Conservation (phyloP, 2,888 invertebrate species). For the Ichneumoninae sp. region DNA sequence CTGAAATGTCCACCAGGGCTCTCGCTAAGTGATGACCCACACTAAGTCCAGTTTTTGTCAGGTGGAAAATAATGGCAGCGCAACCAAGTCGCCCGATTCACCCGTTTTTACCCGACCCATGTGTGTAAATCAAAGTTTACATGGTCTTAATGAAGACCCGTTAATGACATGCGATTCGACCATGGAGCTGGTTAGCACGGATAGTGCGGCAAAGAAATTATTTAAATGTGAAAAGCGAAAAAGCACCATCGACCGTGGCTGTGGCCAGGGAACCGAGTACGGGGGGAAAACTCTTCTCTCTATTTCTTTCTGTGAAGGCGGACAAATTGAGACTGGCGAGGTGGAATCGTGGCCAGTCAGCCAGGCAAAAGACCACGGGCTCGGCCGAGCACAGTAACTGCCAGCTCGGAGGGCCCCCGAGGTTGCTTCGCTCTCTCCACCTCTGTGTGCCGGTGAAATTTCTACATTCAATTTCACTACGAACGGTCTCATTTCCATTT, state of each 20-base stretch:
- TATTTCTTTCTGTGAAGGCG: constrained; percentile 53
- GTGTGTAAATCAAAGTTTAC: neutral
- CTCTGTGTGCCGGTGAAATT: constrained; percentile 56
- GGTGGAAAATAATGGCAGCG: neutral
- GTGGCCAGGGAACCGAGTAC: neutral
- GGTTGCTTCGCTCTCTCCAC: constrained; percentile 43
- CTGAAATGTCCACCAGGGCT: too few species aligned
- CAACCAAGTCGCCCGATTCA: too few species aligned
- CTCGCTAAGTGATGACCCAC: too few species aligned
- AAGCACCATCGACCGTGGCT: neutral
- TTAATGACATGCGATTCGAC: constrained; percentile 3
- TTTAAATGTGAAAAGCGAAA: constrained; percentile 29
- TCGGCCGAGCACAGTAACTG: constrained; percentile 61
- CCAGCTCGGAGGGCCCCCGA: constrained; percentile 25
- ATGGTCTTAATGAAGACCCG: neutral
- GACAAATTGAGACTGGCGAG: constrained; percentile 64
- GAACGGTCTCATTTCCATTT: constrained; percentile 68
- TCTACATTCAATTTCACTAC: constrained; percentile 68
- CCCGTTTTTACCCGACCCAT: neutral
- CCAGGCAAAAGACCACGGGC: constrained; percentile 62
- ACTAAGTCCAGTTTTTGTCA: too few species aligned
- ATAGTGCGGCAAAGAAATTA: constrained; percentile 4
- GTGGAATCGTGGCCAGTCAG: constrained; percentile 65
- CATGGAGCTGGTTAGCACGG: neutral
- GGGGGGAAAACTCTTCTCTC: constrained; percentile 39